Percentiles rank a stretch among this genome's conserved stretches.
Evolutionary conservation across 2,113 vertebrate species (phyloP).

Genomic region (Meriones unguiculatus): DNA sequence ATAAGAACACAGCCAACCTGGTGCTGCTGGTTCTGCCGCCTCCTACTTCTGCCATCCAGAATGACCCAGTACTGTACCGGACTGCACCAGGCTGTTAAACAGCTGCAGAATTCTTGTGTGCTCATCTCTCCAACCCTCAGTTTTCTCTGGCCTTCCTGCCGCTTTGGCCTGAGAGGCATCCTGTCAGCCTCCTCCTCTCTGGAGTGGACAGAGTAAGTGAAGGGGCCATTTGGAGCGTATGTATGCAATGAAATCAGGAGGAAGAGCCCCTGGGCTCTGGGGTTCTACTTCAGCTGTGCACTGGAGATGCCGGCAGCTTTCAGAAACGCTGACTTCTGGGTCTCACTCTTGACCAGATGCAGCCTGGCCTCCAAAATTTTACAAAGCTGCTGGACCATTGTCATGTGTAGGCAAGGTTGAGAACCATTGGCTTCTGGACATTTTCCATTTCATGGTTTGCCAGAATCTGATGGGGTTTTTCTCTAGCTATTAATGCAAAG

Average conservation of each 20-base stretch:
- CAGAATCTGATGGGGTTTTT: not conserved
- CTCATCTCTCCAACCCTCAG: not conserved
- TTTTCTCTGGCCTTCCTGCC: not conserved
- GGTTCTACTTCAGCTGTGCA: not conserved
- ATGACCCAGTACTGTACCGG: too few relatives aligned
- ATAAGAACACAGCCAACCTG: not conserved
- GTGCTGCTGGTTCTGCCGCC: not conserved
- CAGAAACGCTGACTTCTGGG: not conserved
- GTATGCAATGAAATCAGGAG: not conserved
- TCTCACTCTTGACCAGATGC: not conserved
- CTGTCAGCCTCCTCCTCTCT: not conserved
- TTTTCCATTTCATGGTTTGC: not conserved
- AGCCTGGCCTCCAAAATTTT: not conserved
- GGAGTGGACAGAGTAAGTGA: not conserved
- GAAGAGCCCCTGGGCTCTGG: not conserved
- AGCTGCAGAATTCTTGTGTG: not conserved
- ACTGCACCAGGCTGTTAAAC: not conserved
- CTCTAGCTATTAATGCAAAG: not conserved
- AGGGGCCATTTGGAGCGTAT: not conserved
- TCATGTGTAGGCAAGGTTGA: not conserved
- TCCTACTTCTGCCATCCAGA: not conserved
- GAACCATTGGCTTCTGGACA: not conserved
- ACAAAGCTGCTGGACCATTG: not conserved
- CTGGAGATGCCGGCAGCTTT: not conserved
- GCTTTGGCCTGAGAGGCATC: not conserved